Conservation (phyloP, 2,113 vertebrate species). For the Plotosus lineatus region DNA sequence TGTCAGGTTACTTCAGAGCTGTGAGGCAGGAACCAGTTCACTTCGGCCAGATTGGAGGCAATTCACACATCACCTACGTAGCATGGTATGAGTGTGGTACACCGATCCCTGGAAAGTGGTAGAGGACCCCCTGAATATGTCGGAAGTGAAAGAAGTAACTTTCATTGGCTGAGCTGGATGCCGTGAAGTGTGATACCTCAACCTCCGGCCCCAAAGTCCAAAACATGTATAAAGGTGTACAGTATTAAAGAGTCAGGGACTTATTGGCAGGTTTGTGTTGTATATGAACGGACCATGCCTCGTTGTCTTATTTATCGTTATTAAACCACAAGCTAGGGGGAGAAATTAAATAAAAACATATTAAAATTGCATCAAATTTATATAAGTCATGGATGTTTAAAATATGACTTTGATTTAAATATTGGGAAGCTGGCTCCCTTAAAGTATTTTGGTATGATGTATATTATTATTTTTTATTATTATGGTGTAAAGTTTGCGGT, state of each 20-base stretch:
- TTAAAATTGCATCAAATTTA: constrained; percentile 12
- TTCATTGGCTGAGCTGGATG: constrained; percentile 48
- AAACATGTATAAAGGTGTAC: constrained; percentile 68
- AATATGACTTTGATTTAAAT: constrained; percentile 62
- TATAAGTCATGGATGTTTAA: constrained; percentile 22
- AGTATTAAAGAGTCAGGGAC: constrained; percentile 73
- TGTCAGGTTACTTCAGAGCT: constrained; percentile 86
- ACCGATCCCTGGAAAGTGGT: constrained; percentile 95
- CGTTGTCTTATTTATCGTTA: constrained; percentile 81
- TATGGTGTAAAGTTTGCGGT: constrained; percentile 72
- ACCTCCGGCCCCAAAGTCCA: constrained; percentile 49
- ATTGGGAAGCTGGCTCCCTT: constrained; percentile 98
- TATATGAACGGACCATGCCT: constrained; percentile 70
- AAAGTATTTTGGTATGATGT: constrained; percentile 87
- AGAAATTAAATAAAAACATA: constrained; percentile 27
- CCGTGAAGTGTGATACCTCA: constrained; percentile 43
- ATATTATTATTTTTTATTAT: constrained; percentile 81
- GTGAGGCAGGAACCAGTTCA: constrained; percentile 91
- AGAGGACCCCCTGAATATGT: constrained; percentile 50
- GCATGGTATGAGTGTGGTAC: constrained; percentile 96
- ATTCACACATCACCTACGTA: constrained; percentile 86
- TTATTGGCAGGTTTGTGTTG: constrained; percentile 69
- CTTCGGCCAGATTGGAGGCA: constrained; percentile 88
- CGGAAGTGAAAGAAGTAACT: constrained; percentile 38
- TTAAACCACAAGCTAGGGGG: constrained; percentile 51